Evolutionary conservation across 2,113 vertebrate genomes (phyloP).

Genomic region (Phrynocephalus versicolor): DNA sequence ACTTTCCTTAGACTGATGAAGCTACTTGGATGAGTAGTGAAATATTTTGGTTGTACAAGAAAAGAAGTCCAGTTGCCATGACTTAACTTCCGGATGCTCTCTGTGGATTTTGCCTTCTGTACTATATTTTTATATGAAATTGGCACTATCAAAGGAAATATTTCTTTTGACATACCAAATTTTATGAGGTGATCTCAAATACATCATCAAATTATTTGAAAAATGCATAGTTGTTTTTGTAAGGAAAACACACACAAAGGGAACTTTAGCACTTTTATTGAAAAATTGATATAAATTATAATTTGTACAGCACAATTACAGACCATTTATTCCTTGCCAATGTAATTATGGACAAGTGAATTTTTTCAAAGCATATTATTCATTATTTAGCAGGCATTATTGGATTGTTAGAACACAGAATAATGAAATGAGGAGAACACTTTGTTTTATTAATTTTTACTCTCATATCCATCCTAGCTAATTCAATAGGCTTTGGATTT

Average conservation of each 20-base stretch:
- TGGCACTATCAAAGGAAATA: background rate
- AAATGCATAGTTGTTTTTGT: too few relatives aligned
- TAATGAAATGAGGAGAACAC: slow-evolving; percentile 16
- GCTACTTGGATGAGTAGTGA: too few relatives aligned
- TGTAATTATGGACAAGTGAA: background rate
- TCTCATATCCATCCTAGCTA: background rate
- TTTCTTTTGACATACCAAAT: slow-evolving; percentile 8
- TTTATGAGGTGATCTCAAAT: slow-evolving; percentile 35
- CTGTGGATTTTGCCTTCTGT: background rate
- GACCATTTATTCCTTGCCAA: slow-evolving; percentile 12
- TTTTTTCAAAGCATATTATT: background rate
- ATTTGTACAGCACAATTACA: slow-evolving; percentile 25
- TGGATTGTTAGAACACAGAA: slow-evolving; percentile 38
- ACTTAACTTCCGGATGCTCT: too few relatives aligned
- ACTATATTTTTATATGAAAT: background rate
- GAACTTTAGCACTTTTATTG: slow-evolving; percentile 41
- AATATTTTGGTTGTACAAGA: too few relatives aligned
- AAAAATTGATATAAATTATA: slow-evolving; percentile 8
- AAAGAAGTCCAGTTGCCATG: too few relatives aligned
- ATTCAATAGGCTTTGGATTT: slow-evolving; percentile 1
- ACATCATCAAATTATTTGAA: background rate
- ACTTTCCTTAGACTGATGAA: too few relatives aligned
- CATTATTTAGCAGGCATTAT: slow-evolving; percentile 28
- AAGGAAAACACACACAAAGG: slow-evolving; percentile 13
- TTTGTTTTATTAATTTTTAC: background rate